phyloP scores from a whole-genome alignment of 2,113 vertebrate species.

The Hippopotamus amphibius region DNA sequence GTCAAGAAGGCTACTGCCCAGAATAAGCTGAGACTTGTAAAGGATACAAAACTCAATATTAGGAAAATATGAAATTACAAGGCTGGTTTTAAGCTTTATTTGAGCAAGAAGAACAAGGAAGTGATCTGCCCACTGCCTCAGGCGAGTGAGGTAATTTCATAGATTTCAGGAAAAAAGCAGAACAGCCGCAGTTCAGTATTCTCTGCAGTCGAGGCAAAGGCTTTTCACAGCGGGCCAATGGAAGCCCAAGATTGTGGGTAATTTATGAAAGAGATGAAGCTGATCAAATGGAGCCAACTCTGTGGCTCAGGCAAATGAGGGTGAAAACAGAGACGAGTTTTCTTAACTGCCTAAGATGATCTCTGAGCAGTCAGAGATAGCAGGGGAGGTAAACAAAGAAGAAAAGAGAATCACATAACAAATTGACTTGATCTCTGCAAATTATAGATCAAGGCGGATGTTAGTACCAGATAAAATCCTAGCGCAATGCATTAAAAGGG shows the following conservation, averaged over 20 bases:
- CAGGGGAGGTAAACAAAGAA: neutral
- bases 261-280: constrained; percentile 6
- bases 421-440: neutral
- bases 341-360: neutral
- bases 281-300: neutral
- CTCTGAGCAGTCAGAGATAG: neutral
- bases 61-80: constrained; percentile 76
- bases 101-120: constrained; percentile 71
- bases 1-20: constrained; percentile 61
- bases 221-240: neutral
- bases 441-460: neutral
- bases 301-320: neutral
- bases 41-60: constrained; percentile 60
- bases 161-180: constrained; percentile 18
- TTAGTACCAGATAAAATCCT: neutral
- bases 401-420: neutral
- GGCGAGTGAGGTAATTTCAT: constrained; percentile 60
- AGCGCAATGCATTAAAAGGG: neutral
- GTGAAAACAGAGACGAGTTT: neutral
- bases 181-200: neutral
- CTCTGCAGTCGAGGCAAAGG: neutral
- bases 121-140: constrained; percentile 38
- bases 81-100: constrained; percentile 52
- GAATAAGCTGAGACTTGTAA: constrained; percentile 74
- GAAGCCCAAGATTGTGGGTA: neutral